phyloP scores from a whole-genome alignment of 2,797 vertebrate species.

The Percopsis omiscomaycus region DNA sequence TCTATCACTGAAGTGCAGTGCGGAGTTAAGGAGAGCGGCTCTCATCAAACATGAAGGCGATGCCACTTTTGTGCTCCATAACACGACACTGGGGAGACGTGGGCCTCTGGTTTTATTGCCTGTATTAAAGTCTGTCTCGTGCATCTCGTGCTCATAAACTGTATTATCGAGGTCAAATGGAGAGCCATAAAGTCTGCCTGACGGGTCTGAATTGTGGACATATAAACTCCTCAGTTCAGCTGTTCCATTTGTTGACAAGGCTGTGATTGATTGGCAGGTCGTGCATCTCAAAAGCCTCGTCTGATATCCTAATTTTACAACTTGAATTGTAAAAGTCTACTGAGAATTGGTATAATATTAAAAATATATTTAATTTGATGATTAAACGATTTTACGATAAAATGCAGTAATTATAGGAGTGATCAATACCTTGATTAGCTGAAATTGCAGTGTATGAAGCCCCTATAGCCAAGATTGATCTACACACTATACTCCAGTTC shows the following conservation, averaged over 20 bases:
- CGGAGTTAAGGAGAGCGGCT: constrained; percentile 56
- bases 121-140: constrained; percentile 36
- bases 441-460: too few species aligned
- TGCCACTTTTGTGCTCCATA: constrained; percentile 49
- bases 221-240: constrained; percentile 1
- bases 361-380: too few species aligned
- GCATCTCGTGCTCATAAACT: constrained; percentile 38
- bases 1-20: constrained; percentile 57
- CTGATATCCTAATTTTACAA: too few species aligned
- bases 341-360: too few species aligned
- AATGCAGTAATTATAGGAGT: too few species aligned
- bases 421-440: too few species aligned
- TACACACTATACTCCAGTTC: too few species aligned
- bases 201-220: constrained; percentile 34
- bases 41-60: constrained; percentile 53
- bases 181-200: constrained; percentile 58
- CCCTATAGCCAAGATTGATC: too few species aligned
- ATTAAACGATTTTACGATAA: too few species aligned
- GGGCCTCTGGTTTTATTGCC: constrained; percentile 50
- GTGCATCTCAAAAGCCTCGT: too few species aligned
- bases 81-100: constrained; percentile 47
- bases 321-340: too few species aligned
- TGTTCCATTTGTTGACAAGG: constrained; percentile 9
- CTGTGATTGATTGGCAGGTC: background rate
- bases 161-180: constrained; percentile 36